Percentiles rank a stretch among this genome's conserved stretches.
phyloP scores from a whole-genome alignment of 2,113 vertebrate genomes.

The Chionodraco myersi region DNA sequence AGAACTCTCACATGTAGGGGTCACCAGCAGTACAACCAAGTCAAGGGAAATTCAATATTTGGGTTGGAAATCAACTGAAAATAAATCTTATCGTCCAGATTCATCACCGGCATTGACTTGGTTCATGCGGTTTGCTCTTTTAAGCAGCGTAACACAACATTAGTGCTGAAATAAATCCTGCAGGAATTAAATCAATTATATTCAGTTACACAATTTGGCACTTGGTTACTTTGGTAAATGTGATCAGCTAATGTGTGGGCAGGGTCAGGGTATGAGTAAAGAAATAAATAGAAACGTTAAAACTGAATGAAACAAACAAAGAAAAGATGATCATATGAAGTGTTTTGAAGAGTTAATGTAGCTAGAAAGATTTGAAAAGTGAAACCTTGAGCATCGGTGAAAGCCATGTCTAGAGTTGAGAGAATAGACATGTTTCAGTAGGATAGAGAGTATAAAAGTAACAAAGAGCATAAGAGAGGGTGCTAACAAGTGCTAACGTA shows the following conservation, averaged over 20 bases:
- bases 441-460: constrained; percentile 26
- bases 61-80: constrained; percentile 8
- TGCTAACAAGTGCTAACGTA: neutral
- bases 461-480: neutral
- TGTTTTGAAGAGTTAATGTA: neutral
- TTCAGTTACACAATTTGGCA: constrained; percentile 6
- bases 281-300: constrained; percentile 1
- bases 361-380: constrained; percentile 52
- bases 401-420: constrained; percentile 71
- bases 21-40: constrained; percentile 49
- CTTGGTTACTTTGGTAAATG: constrained; percentile 18
- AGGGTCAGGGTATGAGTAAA: neutral
- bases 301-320: constrained; percentile 19
- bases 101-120: constrained; percentile 38
- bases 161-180: constrained; percentile 50
- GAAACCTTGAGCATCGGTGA: constrained; percentile 76
- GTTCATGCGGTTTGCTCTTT: constrained; percentile 37
- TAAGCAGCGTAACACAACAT: constrained; percentile 38
- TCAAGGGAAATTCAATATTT: constrained; percentile 24
- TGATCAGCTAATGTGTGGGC: neutral
- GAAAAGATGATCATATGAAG: neutral
- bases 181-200: constrained; percentile 19
- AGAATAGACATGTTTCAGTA: constrained; percentile 57
- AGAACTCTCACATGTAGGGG: constrained; percentile 1
- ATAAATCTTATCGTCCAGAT: constrained; percentile 6